Evolutionary conservation across 2,113 vertebrate species (phyloP).

Genomic region (Toxotes chatareus): DNA sequence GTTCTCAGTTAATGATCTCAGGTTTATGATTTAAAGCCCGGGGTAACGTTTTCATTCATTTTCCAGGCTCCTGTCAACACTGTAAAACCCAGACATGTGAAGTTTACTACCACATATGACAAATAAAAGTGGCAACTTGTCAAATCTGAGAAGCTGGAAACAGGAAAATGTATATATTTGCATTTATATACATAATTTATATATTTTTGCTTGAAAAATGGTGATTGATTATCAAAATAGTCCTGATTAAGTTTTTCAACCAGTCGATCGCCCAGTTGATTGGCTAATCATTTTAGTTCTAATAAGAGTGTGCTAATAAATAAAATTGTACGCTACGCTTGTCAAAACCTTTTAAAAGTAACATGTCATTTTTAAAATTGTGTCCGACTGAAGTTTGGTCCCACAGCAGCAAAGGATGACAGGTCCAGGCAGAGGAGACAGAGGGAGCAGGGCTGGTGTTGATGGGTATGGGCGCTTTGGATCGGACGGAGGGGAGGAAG

Average conservation of each 20-base stretch:
- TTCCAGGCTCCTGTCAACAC: no score
- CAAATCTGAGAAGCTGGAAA: no score
- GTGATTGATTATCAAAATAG: background rate
- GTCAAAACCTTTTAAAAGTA: background rate
- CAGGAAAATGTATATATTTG: no score
- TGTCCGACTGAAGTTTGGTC: conserved; percentile 16
- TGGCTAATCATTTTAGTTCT: background rate
- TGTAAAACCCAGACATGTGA: no score
- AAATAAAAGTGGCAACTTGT: no score
- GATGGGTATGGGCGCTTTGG: conserved; percentile 40
- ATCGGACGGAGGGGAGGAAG: conserved; percentile 36
- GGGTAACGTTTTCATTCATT: background rate
- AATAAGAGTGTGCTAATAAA: background rate
- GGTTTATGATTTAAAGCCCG: no score
- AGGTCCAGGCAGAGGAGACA: conserved; percentile 41
- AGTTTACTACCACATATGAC: no score
- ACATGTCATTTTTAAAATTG: background rate
- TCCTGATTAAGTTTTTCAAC: background rate
- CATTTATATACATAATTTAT: no score
- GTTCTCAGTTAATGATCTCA: background rate
- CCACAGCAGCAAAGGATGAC: conserved; percentile 12
- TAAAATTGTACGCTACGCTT: background rate
- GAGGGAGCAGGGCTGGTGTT: conserved; percentile 16
- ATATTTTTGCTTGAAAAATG: no score
- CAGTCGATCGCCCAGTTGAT: no score